These are phyloP conservation scores for Heliangelus exortis DNA, from an alignment of 2,797 vertebrate species.

Conservation along the genomic window DNA sequence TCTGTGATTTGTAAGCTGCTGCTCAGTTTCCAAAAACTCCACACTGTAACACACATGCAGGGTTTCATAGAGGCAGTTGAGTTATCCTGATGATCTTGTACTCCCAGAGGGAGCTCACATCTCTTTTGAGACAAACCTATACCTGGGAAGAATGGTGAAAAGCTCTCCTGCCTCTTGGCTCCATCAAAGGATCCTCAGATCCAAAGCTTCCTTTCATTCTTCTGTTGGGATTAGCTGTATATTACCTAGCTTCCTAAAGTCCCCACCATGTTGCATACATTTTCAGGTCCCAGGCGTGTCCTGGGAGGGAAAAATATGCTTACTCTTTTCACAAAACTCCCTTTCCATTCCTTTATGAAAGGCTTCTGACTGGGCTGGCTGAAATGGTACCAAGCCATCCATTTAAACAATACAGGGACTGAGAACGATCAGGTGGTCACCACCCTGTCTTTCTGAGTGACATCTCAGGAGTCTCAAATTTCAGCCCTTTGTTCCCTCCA, in stretches of 20 bases:
- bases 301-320: background rate
- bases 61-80: background rate
- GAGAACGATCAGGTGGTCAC: background rate
- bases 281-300: background rate
- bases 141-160: rapidly evolving
- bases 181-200: background rate
- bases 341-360: background rate
- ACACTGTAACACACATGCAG: background rate
- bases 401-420: background rate
- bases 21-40: background rate
- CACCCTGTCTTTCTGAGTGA: background rate
- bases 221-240: background rate
- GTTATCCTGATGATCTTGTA: background rate
- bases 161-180: background rate
- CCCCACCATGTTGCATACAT: rapidly evolving
- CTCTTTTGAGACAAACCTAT: background rate
- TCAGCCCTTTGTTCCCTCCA: background rate
- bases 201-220: background rate
- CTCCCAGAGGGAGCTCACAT: background rate
- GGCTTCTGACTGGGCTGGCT: background rate
- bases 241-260: background rate
- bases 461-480: rapidly evolving
- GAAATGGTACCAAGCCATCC: background rate
- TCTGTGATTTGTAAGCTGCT: background rate
- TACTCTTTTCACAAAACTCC: background rate